Percentiles rank a stretch among this genome's conserved stretches.
phyloP scores from a whole-genome alignment of 2,113 vertebrate species.

The Pelodiscus sinensis region DNA sequence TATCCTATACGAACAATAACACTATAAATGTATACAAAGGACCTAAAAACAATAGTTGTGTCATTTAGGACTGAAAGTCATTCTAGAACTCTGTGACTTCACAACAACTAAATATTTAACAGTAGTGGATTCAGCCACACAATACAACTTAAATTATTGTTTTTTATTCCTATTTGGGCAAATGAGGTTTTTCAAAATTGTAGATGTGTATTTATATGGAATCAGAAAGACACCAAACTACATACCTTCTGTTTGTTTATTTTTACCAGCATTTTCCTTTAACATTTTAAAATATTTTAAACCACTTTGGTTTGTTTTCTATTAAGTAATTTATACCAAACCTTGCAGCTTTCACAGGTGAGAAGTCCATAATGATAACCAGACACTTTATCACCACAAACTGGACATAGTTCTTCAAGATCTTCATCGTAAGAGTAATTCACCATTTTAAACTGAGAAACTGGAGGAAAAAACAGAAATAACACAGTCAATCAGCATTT shows the following conservation, averaged over 20 bases:
- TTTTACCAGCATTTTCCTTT: not conserved
- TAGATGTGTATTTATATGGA: not conserved
- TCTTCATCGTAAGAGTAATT: slow-evolving; percentile 99
- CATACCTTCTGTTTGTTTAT: not conserved
- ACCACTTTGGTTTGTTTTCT: not conserved
- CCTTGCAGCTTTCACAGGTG: slow-evolving; percentile 99
- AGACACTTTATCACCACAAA: slow-evolving; percentile 98
- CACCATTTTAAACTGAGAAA: slow-evolving; percentile 99
- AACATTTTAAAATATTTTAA: not conserved
- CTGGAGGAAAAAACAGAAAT: slow-evolving; percentile 78
- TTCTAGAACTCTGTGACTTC: slow-evolving; percentile 22
- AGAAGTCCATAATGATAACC: slow-evolving; percentile 98
- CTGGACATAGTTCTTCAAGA: slow-evolving; percentile 97
- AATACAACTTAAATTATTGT: slow-evolving; percentile 9
- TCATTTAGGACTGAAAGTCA: slow-evolving; percentile 47
- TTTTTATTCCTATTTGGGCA: slow-evolving; percentile 27
- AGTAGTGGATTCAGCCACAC: slow-evolving; percentile 8
- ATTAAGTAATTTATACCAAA: slow-evolving; percentile 73
- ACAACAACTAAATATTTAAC: slow-evolving; percentile 57
- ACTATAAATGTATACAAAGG: slow-evolving; percentile 62
- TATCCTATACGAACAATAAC: slow-evolving; percentile 34
- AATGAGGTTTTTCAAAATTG: slow-evolving; percentile 4
- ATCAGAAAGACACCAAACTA: not conserved
- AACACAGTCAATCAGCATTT: slow-evolving; percentile 36
- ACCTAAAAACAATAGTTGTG: slow-evolving; percentile 66